Percentiles rank a stretch among this genome's conserved stretches.
phyloP scores from a whole-genome alignment of 2,797 vertebrate species.

The Epinephelus coioides region DNA sequence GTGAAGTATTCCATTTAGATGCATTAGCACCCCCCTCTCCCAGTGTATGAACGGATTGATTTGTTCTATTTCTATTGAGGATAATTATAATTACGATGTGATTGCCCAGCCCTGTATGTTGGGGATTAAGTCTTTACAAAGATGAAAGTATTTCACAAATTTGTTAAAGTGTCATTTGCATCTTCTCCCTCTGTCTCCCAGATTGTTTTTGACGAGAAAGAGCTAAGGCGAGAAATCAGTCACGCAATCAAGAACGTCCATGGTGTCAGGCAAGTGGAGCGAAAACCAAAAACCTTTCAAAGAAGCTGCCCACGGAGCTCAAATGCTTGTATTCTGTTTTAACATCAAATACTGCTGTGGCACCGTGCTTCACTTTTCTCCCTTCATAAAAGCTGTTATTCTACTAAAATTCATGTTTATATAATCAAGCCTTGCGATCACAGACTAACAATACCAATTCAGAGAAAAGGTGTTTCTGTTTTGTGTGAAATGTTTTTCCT shows the following conservation, averaged over 20 bases:
- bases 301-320: neutral
- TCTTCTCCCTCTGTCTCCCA: conserved; percentile 53
- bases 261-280: conserved; percentile 93
- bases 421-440: conserved; percentile 21
- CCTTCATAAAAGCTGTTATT: conserved; percentile 33
- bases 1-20: no score
- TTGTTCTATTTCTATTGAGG: no score
- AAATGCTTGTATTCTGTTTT: conserved; percentile 4
- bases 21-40: no score
- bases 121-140: neutral
- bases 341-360: conserved; percentile 1
- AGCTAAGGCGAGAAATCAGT: conserved; percentile 95
- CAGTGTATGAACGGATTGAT: no score
- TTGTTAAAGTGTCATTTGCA: neutral
- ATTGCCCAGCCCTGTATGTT: neutral
- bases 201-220: conserved; percentile 99
- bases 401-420: conserved; percentile 10
- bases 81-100: no score
- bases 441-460: conserved; percentile 21
- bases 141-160: neutral
- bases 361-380: conserved; percentile 15
- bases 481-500: conserved; percentile 45
- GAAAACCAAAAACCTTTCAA: neutral
- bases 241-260: conserved; percentile 99
- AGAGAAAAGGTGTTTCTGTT: conserved; percentile 43